phyloP scores from a whole-genome alignment of 1,140 invertebrate genomes.

The Parapsyche elsis region DNA sequence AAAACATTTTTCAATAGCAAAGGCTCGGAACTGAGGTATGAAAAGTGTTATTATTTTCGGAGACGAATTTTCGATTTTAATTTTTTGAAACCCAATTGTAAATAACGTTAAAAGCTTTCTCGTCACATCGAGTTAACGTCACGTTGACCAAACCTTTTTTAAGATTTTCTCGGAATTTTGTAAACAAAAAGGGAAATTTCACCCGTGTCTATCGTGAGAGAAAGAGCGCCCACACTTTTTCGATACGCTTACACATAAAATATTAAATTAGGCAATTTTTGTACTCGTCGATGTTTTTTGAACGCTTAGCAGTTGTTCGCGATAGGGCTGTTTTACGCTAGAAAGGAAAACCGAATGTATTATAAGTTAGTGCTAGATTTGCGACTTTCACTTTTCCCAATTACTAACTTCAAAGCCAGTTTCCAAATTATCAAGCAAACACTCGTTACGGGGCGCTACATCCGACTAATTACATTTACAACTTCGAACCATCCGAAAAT shows the following conservation, averaged over 20 bases:
- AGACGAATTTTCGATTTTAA: not conserved
- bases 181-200: not conserved
- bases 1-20: too few relatives aligned
- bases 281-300: too few relatives aligned
- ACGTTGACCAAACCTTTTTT: slow-evolving; percentile 1
- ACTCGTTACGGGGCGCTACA: not conserved
- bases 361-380: slow-evolving; percentile 1
- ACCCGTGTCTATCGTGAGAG: too few relatives aligned
- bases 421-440: slow-evolving; percentile 14
- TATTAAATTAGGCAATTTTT: too few relatives aligned
- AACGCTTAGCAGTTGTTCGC: too few relatives aligned
- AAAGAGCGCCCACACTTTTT: too few relatives aligned
- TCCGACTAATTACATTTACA: not conserved
- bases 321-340: too few relatives aligned
- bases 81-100: not conserved
- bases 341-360: not conserved
- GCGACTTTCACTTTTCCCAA: slow-evolving; percentile 28
- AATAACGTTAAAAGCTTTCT: slow-evolving; percentile 5
- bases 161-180: not conserved
- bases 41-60: too few relatives aligned
- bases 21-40: too few relatives aligned
- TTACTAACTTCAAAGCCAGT: slow-evolving; percentile 22
- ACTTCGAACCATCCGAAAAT: not conserved
- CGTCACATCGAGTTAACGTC: not conserved
- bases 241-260: too few relatives aligned